These are phyloP conservation scores for Arctocebus calabarensis DNA, from an alignment of 2,797 vertebrate genomes.

Conservation along the genomic window DNA sequence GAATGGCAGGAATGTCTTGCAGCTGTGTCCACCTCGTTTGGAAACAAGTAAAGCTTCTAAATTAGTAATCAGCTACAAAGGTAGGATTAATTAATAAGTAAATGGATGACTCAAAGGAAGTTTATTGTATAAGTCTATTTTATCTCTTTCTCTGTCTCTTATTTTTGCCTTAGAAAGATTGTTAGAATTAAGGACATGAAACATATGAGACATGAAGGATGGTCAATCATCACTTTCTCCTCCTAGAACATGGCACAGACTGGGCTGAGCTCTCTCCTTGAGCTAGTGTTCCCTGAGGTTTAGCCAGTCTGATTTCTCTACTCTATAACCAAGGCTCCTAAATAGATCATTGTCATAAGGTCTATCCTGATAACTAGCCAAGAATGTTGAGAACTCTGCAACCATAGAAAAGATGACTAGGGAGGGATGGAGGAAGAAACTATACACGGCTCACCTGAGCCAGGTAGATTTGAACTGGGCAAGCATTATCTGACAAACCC, in stretches of 20 bases:
- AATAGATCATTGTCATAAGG: background rate
- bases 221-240: background rate
- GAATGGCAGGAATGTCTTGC: background rate
- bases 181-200: constrained; percentile 67
- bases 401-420: background rate
- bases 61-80: constrained; percentile 78
- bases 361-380: background rate
- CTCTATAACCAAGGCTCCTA: background rate
- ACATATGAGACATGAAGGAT: constrained; percentile 60
- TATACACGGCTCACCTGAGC: background rate
- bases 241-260: background rate
- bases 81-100: constrained; percentile 61
- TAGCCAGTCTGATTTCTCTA: background rate
- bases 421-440: background rate
- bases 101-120: constrained; percentile 72
- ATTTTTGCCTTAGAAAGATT: constrained; percentile 44
- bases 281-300: background rate
- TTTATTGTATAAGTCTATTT: constrained; percentile 58
- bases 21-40: background rate
- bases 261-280: background rate
- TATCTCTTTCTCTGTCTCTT: constrained; percentile 47
- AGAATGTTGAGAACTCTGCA: background rate
- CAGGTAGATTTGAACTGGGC: background rate
- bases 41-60: no score
- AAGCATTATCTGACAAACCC: background rate